Percentiles rank a stretch among this genome's conserved stretches.
These are phyloP conservation scores for Cinclus mexicanus DNA, from an alignment of 2,113 vertebrate species.

Conservation along the genomic window DNA sequence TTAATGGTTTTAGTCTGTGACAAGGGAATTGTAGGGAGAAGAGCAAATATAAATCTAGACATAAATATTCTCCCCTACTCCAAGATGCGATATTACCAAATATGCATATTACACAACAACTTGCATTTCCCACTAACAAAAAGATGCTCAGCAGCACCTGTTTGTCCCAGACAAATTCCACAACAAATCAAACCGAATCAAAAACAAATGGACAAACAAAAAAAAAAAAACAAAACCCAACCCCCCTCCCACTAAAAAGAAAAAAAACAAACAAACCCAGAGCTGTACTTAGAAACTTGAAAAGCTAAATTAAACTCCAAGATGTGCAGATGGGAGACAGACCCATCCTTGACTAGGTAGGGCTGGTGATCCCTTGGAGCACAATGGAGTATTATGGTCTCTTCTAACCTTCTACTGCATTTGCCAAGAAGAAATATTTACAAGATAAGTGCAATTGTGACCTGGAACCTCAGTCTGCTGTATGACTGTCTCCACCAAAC, in stretches of 20 bases:
- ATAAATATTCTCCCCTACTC: neutral
- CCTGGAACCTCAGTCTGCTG: neutral
- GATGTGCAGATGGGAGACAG: neutral
- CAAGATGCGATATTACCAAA: neutral
- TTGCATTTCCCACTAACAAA: neutral
- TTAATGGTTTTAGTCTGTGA: neutral
- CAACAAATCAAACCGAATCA: neutral
- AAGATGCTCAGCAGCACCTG: neutral
- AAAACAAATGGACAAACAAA: neutral
- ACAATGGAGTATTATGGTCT: neutral
- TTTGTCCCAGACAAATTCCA: neutral
- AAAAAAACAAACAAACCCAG: neutral
- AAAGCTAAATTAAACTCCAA: neutral
- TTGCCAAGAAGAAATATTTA: neutral
- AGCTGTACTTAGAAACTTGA: neutral
- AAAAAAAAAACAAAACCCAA: neutral
- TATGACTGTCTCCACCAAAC: neutral
- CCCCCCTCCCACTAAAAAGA: too few relatives aligned
- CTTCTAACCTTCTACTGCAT: neutral
- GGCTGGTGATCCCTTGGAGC: neutral
- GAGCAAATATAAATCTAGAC: neutral
- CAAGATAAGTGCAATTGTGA: neutral
- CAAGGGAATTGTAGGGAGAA: neutral
- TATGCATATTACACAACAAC: neutral
- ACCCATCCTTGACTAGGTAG: neutral